Conservation (phyloP, 2,113 vertebrate genomes). For the Cheirogaleus medius region DNA sequence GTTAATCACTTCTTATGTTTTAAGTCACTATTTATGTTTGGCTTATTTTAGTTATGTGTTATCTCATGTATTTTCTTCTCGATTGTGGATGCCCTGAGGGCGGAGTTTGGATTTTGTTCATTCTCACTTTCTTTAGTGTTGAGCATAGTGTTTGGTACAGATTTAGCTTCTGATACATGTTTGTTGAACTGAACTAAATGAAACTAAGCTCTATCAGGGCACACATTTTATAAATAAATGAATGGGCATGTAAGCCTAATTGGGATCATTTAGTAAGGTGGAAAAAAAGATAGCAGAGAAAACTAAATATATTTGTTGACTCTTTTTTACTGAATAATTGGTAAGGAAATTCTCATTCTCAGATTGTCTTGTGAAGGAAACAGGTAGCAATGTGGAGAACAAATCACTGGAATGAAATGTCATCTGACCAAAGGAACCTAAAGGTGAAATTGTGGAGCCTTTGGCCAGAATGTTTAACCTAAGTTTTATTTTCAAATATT, state of each 20-base stretch:
- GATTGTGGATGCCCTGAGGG: neutral
- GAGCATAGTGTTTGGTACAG: neutral
- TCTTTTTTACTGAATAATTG: neutral
- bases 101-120: neutral
- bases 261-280: neutral
- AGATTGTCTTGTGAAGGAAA: neutral
- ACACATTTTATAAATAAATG: neutral
- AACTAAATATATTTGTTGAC: neutral
- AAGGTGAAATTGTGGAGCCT: neutral
- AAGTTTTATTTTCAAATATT: slow-evolving; percentile 13
- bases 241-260: neutral
- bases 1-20: neutral
- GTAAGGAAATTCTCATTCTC: neutral
- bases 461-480: neutral
- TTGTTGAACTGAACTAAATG: neutral
- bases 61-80: neutral
- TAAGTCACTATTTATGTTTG: neutral
- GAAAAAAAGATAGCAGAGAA: neutral
- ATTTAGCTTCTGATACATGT: neutral
- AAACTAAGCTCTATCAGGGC: neutral
- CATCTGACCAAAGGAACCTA: neutral
- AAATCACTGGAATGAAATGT: neutral
- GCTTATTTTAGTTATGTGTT: neutral
- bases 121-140: neutral
- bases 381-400: neutral